Base-by-base conservation (phyloP, 1,140 invertebrate species). In the Philotrypesis tridentata region DNA sequence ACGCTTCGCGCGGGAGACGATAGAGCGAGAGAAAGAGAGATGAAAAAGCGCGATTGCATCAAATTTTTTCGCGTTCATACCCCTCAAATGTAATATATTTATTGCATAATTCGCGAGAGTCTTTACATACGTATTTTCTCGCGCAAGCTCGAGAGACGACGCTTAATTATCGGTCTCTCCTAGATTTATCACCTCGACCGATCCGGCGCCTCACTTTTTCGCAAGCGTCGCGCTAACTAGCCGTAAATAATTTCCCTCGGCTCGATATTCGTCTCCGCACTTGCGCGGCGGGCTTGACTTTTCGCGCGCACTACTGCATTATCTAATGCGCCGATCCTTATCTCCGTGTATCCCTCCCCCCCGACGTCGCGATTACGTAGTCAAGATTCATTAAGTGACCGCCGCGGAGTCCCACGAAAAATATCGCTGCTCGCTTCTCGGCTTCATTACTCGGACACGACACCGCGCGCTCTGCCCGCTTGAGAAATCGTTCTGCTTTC, bases 301-400 rank as follows among this genome's bases (percentile, higher is more conserved):
- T 63, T 70, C 33, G 70, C 29, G 67, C 67, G 67, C 37, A 31
- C n/a, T n/a, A n/a, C n/a, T 48, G 48, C n/a, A 71, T 71, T 71
- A 60, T 79, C 68, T 71, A 72, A 71, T 79, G 33, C 29, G 61
- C n/a, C n/a, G 68, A 79, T 78, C 14, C 63, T 78, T 78, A 78
- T 70, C 40, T 37, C n/a, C n/a, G n/a, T n/a, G n/a, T n/a, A n/a
- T n/a, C n/a, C n/a, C n/a, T n/a, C n/a, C n/a, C n/a, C 76, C 9
- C 27, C 4, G 65, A 29, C 23, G 29, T 78, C 25, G n/a, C n/a
- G 12, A 78, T 78, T 77, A 77, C 29, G 27, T 65, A 33, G 27
- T n/a, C 63, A 37, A 65, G 63, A 68, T 48, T 78, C 75, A 68
- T 78, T 68, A 48, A 63, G 63, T 43, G 75, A 78, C 63, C 63